These are phyloP conservation scores for Blomia tropicalis DNA, from an alignment of 2,888 invertebrate genomes.

Conservation along the genomic window DNA sequence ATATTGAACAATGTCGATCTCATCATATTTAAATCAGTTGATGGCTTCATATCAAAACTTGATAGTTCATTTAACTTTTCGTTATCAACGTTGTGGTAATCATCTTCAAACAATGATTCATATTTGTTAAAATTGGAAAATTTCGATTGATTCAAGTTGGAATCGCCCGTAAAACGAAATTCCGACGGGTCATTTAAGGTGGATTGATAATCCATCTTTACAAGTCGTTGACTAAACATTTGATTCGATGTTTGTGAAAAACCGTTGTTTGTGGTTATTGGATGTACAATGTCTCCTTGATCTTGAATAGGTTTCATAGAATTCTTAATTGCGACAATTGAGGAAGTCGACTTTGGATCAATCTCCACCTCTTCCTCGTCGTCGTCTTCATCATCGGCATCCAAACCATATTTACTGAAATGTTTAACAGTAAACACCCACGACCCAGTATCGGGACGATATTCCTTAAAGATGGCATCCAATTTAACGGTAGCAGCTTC, in stretches of 20 bases:
- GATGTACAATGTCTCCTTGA: background rate
- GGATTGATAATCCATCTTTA: background rate
- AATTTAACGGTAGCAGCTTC: constrained; percentile 67
- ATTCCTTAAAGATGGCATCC: constrained; percentile 79
- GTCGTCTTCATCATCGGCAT: constrained; percentile 68
- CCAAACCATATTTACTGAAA: constrained; percentile 77
- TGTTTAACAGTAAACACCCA: constrained; percentile 93
- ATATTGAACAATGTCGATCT: constrained; percentile 22
- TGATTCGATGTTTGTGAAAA: background rate
- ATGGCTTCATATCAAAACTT: background rate
- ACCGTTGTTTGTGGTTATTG: background rate
- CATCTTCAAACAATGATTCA: background rate
- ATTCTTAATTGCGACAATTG: background rate
- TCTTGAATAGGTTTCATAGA: background rate
- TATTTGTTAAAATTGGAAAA: background rate
- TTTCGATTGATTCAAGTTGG: background rate
- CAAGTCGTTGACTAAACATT: background rate
- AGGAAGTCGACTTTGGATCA: too few relatives aligned
- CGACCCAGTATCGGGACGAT: constrained; percentile 82
- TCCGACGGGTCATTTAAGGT: background rate
- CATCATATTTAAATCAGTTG: constrained; percentile 19
- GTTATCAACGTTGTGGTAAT: background rate
- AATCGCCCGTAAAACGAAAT: background rate
- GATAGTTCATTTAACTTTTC: background rate
- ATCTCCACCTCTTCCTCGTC: constrained; percentile 35